Conservation (phyloP, 2,888 invertebrate genomes). For the Yponomeuta plumbellus region DNA sequence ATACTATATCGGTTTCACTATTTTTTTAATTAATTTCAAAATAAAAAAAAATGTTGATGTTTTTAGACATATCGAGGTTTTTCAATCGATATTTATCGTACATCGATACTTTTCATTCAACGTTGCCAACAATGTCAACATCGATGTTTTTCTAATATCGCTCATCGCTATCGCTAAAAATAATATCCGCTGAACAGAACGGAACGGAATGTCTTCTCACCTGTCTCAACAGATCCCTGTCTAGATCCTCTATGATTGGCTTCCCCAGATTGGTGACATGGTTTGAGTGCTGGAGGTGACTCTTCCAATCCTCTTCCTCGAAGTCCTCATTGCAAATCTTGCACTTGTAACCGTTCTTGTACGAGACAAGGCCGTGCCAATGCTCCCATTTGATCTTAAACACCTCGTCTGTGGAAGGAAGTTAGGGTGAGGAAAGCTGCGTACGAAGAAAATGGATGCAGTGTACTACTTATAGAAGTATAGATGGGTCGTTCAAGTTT, state of each 20-base stretch:
- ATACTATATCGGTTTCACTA: too few relatives aligned
- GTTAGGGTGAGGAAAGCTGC: not conserved
- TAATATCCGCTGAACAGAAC: not conserved
- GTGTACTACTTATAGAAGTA: too few relatives aligned
- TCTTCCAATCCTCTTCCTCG: conserved; percentile 6
- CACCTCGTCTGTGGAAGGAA: conserved; percentile 14
- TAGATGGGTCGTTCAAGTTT: too few relatives aligned
- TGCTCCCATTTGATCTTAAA: conserved; percentile 28
- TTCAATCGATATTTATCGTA: too few relatives aligned
- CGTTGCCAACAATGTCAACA: too few relatives aligned
- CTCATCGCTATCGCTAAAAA: too few relatives aligned
- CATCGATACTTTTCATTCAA: too few relatives aligned
- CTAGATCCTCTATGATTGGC: not conserved
- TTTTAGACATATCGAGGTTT: too few relatives aligned
- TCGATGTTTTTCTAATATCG: too few relatives aligned
- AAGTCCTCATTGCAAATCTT: conserved; percentile 26
- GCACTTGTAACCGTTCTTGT: conserved; percentile 21
- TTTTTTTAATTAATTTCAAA: too few relatives aligned
- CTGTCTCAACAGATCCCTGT: not conserved
- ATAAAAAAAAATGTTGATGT: too few relatives aligned
- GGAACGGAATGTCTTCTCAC: not conserved
- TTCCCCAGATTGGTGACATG: not conserved
- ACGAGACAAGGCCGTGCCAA: conserved; percentile 26
- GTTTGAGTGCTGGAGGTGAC: conserved; percentile 20
- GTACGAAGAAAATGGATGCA: too few relatives aligned